Conservation (phyloP, 2,888 invertebrate genomes). For the Andrena flavipes region DNA sequence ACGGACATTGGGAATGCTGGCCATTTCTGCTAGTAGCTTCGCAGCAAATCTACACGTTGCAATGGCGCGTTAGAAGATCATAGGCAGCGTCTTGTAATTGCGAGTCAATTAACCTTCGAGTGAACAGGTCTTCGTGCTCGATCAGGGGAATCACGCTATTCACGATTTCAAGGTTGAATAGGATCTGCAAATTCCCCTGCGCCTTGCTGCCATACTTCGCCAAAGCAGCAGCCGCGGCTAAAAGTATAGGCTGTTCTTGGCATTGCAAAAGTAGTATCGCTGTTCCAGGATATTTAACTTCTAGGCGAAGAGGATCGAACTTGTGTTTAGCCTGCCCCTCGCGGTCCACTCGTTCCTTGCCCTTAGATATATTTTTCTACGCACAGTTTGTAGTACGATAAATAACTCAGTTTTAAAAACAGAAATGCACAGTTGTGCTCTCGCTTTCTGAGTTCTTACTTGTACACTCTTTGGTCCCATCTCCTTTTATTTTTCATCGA, state of each 20-base stretch:
- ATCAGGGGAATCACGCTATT: constrained; percentile 74
- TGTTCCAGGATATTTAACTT: constrained; percentile 75
- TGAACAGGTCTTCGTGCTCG: constrained; percentile 77
- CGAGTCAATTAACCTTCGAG: constrained; percentile 72
- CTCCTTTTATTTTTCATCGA: neutral
- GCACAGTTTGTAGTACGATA: neutral
- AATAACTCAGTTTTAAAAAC: neutral
- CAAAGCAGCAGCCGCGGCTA: constrained; percentile 84
- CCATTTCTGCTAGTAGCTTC: constrained; percentile 86
- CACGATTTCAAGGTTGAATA: constrained; percentile 76
- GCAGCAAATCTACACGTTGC: constrained; percentile 84
- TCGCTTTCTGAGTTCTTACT: constrained; percentile 31
- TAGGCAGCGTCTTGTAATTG: neutral
- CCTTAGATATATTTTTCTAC: constrained; percentile 69
- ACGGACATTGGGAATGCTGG: constrained; percentile 85
- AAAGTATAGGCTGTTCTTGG: constrained; percentile 81
- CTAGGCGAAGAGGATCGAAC: constrained; percentile 75
- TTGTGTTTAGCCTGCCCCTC: constrained; percentile 49
- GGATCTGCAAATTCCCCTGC: constrained; percentile 69
- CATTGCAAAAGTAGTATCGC: constrained; percentile 77
- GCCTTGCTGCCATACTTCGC: constrained; percentile 85
- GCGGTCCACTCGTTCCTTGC: constrained; percentile 69
- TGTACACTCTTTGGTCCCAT: constrained; percentile 41
- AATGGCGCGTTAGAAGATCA: neutral
- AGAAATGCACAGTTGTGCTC: neutral